Base-by-base conservation (phyloP, 1,140 invertebrate genomes). In the Ceratina australensis region DNA sequence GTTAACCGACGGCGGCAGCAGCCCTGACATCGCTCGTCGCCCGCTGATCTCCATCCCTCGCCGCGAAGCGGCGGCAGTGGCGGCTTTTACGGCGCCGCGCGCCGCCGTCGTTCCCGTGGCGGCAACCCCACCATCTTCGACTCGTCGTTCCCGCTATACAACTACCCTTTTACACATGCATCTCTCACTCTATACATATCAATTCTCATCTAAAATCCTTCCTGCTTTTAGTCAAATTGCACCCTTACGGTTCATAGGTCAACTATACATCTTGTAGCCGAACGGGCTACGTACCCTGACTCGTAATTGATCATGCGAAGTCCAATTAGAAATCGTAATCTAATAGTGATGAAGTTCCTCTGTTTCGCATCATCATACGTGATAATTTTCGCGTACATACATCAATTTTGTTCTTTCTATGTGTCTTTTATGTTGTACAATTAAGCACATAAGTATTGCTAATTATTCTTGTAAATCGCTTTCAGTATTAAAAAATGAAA, bases 1-100 rank as follows among this genome's bases (percentile, higher is more conserved):
- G 76, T 83, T 83, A 72, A 79, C 77, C 78, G 82, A 83, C 82
- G 71, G 72, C 82, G 78, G 81, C 82, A 77, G 78, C 78, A 77
- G 72, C 81, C 81, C 81, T 84, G 78, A 80, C 82, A 83, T 68
- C 81, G 72, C 77, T 75, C 49, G 63, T 67, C 72, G 54, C 57
- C 26, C 20, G 56, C 54, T 60, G 47, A 68, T 68, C 78, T 77
- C 64, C 81, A 69, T 60, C 82, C 81, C 81, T 83, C 82, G 59
- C 81, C 82, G 56, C 72, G 50, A 72, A 79, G 81, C 82, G 81
- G 80, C 80, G 81, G 57, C 77, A 79, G 77, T 42, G 56, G 82
- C 81, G 69, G n/a, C 60, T 18, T 33, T 5, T 61, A 47, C 71
- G 8, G 76, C 82, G 82, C 80, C 77, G 61, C 7, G 76, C 82